phyloP scores from a whole-genome alignment of 2,888 invertebrate genomes.

The Selenia dentaria region DNA sequence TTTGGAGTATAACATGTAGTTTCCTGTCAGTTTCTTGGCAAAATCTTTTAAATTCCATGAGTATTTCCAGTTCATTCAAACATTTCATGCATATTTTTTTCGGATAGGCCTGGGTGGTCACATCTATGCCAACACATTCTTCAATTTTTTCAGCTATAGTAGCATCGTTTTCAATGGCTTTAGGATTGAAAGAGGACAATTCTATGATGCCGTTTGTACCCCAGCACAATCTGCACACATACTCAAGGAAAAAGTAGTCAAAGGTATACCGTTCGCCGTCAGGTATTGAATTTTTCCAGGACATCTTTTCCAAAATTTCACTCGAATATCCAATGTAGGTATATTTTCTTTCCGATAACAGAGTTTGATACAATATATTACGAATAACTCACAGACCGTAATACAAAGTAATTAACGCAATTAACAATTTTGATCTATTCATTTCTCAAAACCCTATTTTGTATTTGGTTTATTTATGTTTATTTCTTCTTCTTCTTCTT shows the following conservation, averaged over 20 bases:
- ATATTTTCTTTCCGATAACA: no score
- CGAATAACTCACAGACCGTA: no score
- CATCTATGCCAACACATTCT: constrained; percentile 56
- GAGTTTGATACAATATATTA: no score
- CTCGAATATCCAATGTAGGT: no score
- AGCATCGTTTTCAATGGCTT: constrained; percentile 26
- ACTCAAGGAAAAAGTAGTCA: constrained; percentile 59
- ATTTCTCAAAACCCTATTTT: no score
- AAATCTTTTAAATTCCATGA: constrained; percentile 57
- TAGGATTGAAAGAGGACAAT: constrained; percentile 33
- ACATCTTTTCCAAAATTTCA: constrained; percentile 27
- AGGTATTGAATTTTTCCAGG: constrained; percentile 35
- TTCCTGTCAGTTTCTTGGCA: constrained; percentile 54
- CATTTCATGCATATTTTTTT: constrained; percentile 60
- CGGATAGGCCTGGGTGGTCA: constrained; percentile 41
- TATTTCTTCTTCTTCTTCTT: no score
- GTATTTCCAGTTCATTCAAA: constrained; percentile 51
- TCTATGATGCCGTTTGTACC: constrained; percentile 47
- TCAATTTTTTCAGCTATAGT: constrained; percentile 50
- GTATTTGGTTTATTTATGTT: no score
- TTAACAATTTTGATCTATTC: no score
- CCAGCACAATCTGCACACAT: constrained; percentile 70
- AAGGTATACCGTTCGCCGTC: constrained; percentile 49
- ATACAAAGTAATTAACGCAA: no score
- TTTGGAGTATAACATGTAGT: constrained; percentile 45